Conservation (phyloP, 2,888 invertebrate species). For the Molanna angustata region DNA sequence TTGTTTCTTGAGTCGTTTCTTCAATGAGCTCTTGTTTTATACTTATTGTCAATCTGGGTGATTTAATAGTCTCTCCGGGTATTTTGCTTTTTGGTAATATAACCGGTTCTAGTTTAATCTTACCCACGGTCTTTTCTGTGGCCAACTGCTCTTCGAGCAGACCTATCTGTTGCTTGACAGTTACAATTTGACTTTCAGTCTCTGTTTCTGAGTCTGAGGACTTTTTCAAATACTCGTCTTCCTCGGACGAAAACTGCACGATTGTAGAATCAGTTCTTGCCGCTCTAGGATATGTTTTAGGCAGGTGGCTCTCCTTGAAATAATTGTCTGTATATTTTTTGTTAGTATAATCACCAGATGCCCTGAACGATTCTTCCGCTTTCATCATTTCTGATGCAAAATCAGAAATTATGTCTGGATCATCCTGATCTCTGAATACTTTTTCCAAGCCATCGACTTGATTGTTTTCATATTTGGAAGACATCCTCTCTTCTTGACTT, state of each 20-base stretch:
- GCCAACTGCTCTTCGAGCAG: constrained; percentile 25
- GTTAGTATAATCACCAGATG: constrained; percentile 27
- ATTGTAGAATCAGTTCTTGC: constrained; percentile 54
- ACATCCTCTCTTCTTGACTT: constrained; percentile 17
- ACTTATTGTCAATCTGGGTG: constrained; percentile 23
- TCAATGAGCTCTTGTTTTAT: constrained; percentile 23
- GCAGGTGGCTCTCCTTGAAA: constrained; percentile 41
- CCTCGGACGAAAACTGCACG: constrained; percentile 54
- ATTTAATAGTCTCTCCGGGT: constrained; percentile 18
- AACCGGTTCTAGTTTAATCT: constrained; percentile 13
- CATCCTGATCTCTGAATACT: constrained; percentile 23
- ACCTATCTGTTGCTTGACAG: constrained; percentile 39
- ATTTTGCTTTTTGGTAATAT: constrained; percentile 16
- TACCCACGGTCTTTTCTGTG: background rate
- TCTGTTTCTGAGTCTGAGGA: constrained; percentile 56
- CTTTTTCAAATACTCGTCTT: constrained; percentile 54
- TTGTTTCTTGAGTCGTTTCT: constrained; percentile 16
- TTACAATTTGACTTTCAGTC: constrained; percentile 51
- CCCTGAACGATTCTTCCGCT: constrained; percentile 31
- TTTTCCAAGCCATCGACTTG: constrained; percentile 16
- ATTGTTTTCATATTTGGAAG: constrained; percentile 5
- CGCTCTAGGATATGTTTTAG: constrained; percentile 45
- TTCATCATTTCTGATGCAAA: constrained; percentile 31
- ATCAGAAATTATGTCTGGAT: constrained; percentile 29
- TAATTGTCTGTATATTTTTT: constrained; percentile 31